Conservation (phyloP, 2,888 invertebrate genomes). For the Ferdinandea cuprea region DNA sequence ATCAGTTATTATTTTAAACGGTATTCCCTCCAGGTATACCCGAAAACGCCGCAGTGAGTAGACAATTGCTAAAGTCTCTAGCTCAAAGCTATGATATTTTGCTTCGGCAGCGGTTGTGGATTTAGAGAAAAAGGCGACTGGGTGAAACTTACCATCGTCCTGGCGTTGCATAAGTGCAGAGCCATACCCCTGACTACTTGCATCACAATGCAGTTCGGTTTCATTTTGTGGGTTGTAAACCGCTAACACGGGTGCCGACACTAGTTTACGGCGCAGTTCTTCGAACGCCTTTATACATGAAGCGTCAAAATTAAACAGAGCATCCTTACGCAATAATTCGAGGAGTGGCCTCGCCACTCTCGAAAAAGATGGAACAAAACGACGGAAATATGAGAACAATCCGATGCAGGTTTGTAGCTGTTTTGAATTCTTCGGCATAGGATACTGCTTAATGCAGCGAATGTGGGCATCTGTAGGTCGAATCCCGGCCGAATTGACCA, state of each 20-base stretch:
- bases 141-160: conserved; percentile 34
- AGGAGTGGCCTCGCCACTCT: conserved; percentile 44
- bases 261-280: conserved; percentile 17
- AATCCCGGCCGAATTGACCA: too few relatives aligned
- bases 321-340: conserved; percentile 31
- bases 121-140: conserved; percentile 63
- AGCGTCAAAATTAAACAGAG: conserved; percentile 28
- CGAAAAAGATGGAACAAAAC: conserved; percentile 48
- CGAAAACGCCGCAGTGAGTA: conserved; percentile 74
- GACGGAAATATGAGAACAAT: conserved; percentile 50
- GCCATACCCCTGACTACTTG: conserved; percentile 53
- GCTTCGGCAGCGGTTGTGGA: conserved; percentile 73
- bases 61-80: conserved; percentile 77
- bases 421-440: background rate
- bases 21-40: conserved; percentile 32
- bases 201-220: conserved; percentile 78
- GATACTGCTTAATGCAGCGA: conserved; percentile 3
- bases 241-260: conserved; percentile 75
- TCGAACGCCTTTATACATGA: conserved; percentile 38
- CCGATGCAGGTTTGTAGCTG: conserved; percentile 44
- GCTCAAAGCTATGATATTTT: conserved; percentile 77
- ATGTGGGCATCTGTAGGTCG: too few relatives aligned
- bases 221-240: conserved; percentile 76
- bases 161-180: conserved; percentile 23
- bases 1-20: conserved; percentile 36